These are phyloP conservation scores for Ophion ellenae DNA, from an alignment of 2,888 invertebrate genomes.

Conservation along the genomic window DNA sequence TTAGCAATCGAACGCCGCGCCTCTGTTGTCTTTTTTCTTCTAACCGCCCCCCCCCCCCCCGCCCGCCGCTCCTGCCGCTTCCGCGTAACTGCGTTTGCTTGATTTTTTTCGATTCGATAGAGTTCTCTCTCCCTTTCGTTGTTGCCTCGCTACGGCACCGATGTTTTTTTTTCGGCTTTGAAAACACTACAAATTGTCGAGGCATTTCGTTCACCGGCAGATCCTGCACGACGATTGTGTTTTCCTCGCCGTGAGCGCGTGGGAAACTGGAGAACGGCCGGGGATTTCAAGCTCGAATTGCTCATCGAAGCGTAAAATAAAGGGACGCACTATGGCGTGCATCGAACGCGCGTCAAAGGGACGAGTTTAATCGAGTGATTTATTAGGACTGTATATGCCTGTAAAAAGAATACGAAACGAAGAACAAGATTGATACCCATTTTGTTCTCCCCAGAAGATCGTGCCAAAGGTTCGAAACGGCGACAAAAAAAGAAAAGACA, in stretches of 20 bases:
- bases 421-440: not conserved
- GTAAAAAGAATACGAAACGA: not conserved
- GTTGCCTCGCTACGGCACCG: slow-evolving; percentile 39
- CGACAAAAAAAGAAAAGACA: no score
- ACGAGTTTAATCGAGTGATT: slow-evolving; percentile 31
- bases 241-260: slow-evolving; percentile 48
- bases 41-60: not conserved
- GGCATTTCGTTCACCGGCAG: slow-evolving; percentile 50
- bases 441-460: not conserved
- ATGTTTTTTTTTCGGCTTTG: slow-evolving; percentile 41
- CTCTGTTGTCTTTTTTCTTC: slow-evolving; percentile 8
- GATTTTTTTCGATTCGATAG: slow-evolving; percentile 16
- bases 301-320: slow-evolving; percentile 21
- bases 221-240: slow-evolving; percentile 43
- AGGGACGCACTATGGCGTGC: slow-evolving; percentile 3
- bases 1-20: slow-evolving; percentile 35
- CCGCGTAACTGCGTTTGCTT: slow-evolving; percentile 7
- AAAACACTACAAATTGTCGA: slow-evolving; percentile 62
- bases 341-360: slow-evolving; percentile 17
- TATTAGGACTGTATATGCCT: slow-evolving; percentile 16
- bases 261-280: slow-evolving; percentile 35
- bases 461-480: no score
- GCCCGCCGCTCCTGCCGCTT: not conserved
- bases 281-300: slow-evolving; percentile 6
- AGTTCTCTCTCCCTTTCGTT: slow-evolving; percentile 19